Percentiles rank a stretch among this genome's conserved stretches.
These are phyloP conservation scores for Bombus vancouverensis DNA, from an alignment of 1,140 invertebrate genomes.

Conservation along the genomic window DNA sequence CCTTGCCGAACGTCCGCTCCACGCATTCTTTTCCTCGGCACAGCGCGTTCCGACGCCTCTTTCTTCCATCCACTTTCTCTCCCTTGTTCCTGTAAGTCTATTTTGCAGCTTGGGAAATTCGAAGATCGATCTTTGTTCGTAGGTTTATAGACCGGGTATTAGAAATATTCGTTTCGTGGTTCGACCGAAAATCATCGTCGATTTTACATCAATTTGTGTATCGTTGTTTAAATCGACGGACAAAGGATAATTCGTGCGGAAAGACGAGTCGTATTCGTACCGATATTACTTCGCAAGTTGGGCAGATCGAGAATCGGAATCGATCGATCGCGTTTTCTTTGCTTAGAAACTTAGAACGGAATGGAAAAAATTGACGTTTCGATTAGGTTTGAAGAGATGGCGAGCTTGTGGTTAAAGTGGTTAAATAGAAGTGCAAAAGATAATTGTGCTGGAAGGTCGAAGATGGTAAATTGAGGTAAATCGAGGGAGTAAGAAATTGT, in stretches of 20 bases:
- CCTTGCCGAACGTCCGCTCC: constrained; percentile 30
- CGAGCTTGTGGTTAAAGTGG: too few relatives aligned
- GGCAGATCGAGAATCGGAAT: background rate
- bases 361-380: too few relatives aligned
- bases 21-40: constrained; percentile 31
- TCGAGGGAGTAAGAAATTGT: too few relatives aligned
- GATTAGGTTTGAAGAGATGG: background rate
- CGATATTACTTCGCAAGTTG: background rate
- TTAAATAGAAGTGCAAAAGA: too few relatives aligned
- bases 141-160: too few relatives aligned
- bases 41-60: constrained; percentile 25
- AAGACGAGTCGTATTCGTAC: too few relatives aligned
- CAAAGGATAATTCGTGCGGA: too few relatives aligned
- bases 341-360: background rate
- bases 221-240: too few relatives aligned
- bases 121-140: background rate
- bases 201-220: too few relatives aligned
- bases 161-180: accelerated
- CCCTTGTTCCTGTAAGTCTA: accelerated
- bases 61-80: constrained; percentile 53
- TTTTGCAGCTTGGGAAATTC: constrained; percentile 19
- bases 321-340: background rate
- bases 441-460: background rate
- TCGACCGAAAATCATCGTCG: too few relatives aligned
- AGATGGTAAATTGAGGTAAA: background rate